Evolutionary conservation across 2,113 vertebrate genomes (phyloP).

Genomic region (Sus scrofa): DNA sequence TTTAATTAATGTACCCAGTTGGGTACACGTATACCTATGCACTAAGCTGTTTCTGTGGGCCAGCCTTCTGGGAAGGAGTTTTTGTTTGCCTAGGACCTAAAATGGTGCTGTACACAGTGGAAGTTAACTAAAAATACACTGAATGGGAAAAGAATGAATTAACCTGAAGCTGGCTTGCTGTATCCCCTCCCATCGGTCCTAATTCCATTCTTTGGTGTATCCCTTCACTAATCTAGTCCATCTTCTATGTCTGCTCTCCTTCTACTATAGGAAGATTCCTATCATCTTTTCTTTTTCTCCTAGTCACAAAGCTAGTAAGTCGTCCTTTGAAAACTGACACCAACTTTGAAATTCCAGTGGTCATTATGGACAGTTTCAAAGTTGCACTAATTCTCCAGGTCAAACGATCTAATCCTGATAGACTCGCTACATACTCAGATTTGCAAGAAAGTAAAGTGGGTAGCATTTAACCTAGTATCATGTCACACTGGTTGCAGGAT

Average conservation of each 20-base stretch:
- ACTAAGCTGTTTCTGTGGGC: neutral
- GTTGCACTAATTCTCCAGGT: neutral
- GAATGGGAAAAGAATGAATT: neutral
- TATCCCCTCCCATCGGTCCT: neutral
- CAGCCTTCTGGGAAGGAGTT: neutral
- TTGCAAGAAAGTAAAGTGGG: neutral
- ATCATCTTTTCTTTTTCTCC: neutral
- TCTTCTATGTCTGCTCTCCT: neutral
- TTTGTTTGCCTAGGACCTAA: neutral
- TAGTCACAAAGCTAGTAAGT: neutral
- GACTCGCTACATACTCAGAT: neutral
- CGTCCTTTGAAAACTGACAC: neutral
- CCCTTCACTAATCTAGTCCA: neutral
- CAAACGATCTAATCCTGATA: neutral
- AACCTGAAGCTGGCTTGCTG: neutral
- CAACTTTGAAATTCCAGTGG: neutral
- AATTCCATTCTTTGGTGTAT: neutral
- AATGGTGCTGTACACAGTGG: neutral
- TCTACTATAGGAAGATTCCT: neutral
- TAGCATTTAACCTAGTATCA: neutral
- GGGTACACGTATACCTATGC: neutral
- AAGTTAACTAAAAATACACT: neutral
- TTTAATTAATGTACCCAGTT: constrained; percentile 9
- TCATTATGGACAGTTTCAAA: neutral
- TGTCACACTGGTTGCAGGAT: neutral